Conservation (phyloP, 2,113 vertebrate genomes). For the Tringa solitaria region DNA sequence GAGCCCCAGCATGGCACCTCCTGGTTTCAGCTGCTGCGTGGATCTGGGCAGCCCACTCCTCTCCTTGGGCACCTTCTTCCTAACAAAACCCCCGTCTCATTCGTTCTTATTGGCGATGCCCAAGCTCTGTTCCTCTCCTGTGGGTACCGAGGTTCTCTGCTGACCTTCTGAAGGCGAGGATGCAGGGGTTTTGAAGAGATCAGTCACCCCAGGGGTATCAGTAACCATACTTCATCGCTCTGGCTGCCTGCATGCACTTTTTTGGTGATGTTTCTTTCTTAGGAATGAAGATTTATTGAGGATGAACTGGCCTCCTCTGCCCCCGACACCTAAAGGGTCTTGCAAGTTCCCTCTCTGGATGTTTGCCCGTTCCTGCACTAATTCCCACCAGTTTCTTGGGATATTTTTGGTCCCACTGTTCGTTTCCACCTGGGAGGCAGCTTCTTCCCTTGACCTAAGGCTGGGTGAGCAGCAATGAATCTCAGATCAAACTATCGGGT, state of each 20-base stretch:
- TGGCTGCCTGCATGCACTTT: rapidly evolving
- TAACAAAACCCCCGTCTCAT: rapidly evolving
- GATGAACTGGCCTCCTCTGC: neutral
- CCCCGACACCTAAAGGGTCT: neutral
- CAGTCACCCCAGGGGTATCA: neutral
- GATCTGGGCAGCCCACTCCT: too few species aligned
- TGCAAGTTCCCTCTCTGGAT: too few species aligned
- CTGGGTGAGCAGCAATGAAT: neutral
- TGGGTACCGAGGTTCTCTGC: neutral
- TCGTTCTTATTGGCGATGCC: rapidly evolving
- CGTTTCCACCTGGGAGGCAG: too few species aligned
- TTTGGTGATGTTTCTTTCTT: neutral
- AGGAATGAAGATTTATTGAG: neutral
- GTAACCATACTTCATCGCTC: neutral
- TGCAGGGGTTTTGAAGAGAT: neutral
- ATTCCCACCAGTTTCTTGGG: neutral
- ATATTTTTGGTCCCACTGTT: neutral
- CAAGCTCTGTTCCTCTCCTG: neutral
- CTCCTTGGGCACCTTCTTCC: neutral
- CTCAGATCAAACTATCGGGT: neutral
- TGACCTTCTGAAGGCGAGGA: too few species aligned
- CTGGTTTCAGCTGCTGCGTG: rapidly evolving
- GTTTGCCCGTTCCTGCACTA: neutral
- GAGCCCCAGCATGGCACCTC: too few species aligned
- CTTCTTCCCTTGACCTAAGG: neutral